phyloP scores from a whole-genome alignment of 2,888 invertebrate species.

The Eupithecia tripunctaria region DNA sequence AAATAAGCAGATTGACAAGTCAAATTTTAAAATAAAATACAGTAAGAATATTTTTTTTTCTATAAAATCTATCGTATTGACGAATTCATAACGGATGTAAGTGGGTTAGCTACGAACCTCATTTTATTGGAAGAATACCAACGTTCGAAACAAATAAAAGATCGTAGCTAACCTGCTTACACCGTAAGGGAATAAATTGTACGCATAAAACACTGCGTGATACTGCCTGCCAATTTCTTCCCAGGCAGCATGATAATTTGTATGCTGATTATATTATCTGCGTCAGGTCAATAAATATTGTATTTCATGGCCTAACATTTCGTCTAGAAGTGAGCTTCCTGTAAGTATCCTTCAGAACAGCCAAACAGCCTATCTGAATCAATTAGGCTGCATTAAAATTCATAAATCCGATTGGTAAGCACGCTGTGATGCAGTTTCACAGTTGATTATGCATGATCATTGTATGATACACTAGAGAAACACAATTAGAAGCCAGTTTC shows the following conservation, averaged over 20 bases:
- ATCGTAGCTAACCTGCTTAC: too few relatives aligned
- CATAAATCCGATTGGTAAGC: conserved; percentile 31
- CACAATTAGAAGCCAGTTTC: background rate
- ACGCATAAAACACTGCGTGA: background rate
- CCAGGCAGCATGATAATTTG: background rate
- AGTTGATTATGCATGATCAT: conserved; percentile 9
- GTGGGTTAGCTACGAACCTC: too few relatives aligned
- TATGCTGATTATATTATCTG: background rate
- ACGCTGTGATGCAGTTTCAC: conserved; percentile 33
- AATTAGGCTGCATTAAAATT: conserved; percentile 29
- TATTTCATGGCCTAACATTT: background rate
- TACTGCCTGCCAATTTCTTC: background rate
- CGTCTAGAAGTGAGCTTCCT: background rate
- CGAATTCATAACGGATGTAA: too few relatives aligned
- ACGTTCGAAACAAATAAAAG: too few relatives aligned
- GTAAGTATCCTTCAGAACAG: background rate
- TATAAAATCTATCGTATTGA: too few relatives aligned
- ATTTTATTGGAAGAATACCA: too few relatives aligned
- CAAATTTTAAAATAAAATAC: background rate
- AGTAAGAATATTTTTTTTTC: too few relatives aligned
- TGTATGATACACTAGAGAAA: conserved; percentile 17
- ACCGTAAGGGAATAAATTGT: too few relatives aligned
- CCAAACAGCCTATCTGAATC: conserved; percentile 15
- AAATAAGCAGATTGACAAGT: background rate
- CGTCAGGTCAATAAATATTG: background rate